A percentile compares a stretch with the other conserved stretches of the same genome.
Evolutionary conservation across 2,113 vertebrate genomes (phyloP).

Genomic region (Chloropsis cyanopogon): DNA sequence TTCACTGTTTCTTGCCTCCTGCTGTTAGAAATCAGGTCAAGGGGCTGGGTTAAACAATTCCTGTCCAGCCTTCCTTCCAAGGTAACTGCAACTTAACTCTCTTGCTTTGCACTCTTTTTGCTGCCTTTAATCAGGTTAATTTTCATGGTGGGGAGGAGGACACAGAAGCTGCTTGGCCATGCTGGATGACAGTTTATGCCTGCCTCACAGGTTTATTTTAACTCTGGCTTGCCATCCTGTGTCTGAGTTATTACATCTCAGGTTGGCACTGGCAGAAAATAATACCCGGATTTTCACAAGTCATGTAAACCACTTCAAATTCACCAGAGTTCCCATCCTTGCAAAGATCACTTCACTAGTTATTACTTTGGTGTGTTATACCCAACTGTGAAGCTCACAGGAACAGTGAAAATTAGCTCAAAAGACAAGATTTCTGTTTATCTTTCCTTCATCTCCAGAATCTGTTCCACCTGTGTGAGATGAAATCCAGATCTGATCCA

Average conservation of each 20-base stretch:
- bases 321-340: not conserved
- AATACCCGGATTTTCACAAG: not conserved
- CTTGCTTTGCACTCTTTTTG: not conserved
- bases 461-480: not conserved
- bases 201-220: not conserved
- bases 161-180: not conserved
- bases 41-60: not conserved
- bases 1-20: not conserved
- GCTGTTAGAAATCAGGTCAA: conserved; percentile 19
- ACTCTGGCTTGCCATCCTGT: not conserved
- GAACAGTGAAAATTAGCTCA: not conserved
- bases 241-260: not conserved
- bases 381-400: not conserved
- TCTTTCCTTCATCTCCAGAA: not conserved
- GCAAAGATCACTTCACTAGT: not conserved
- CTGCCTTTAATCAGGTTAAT: not conserved
- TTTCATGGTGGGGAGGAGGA: not conserved
- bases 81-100: not conserved
- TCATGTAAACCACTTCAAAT: not conserved
- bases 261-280: not conserved
- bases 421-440: not conserved
- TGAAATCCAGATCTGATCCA: not conserved
- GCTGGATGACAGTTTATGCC: not conserved
- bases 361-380: not conserved
- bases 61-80: not conserved